A percentile compares a stretch with the other conserved stretches of the same genome.
Evolutionary conservation across 2,797 vertebrate genomes (phyloP).

Genomic region (Manis crassicaudata): DNA sequence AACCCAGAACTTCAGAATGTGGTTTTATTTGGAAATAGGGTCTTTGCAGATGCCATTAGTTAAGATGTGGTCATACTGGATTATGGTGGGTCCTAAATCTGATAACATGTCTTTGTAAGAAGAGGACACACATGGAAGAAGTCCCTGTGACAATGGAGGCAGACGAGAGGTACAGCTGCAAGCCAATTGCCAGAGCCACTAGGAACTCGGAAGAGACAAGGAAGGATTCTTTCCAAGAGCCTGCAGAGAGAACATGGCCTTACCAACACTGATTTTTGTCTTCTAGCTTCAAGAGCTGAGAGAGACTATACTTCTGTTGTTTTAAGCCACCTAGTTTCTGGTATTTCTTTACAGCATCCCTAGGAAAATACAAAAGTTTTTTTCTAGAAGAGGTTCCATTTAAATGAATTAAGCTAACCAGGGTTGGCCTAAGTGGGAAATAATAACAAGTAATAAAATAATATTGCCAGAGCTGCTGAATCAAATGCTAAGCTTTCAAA

Average conservation of each 20-base stretch:
- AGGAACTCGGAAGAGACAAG: not conserved
- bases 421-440: not conserved
- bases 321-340: not conserved
- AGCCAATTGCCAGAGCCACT: not conserved
- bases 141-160: not conserved
- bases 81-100: not conserved
- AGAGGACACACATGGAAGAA: not conserved
- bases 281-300: not conserved
- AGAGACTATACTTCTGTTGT: not conserved
- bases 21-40: not conserved
- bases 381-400: not conserved
- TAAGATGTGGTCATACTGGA: not conserved
- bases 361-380: not conserved
- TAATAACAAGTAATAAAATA: not conserved
- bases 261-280: not conserved
- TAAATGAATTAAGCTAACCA: slow-evolving; percentile 6
- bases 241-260: not conserved
- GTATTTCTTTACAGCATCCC: not conserved
- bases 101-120: not conserved
- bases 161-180: not conserved
- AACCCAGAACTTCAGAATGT: not conserved
- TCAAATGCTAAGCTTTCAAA: slow-evolving; percentile 14
- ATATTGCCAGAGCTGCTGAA: not conserved
- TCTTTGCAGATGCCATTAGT: not conserved
- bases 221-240: not conserved